Evolutionary conservation across 2,888 invertebrate genomes (phyloP).

Genomic region (Hofmannophila pseudospretella): DNA sequence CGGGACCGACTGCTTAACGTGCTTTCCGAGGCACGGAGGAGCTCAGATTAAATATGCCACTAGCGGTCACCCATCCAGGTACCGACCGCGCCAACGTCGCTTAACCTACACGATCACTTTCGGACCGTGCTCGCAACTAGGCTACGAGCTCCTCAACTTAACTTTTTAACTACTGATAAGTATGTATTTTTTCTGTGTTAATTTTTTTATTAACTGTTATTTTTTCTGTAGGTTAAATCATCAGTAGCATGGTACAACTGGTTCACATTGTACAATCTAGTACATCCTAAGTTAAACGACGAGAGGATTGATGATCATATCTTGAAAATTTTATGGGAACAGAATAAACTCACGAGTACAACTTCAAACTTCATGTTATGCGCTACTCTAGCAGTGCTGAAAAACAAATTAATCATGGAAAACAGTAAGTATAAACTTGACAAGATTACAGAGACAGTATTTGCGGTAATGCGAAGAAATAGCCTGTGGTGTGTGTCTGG

Average conservation of each 20-base stretch:
- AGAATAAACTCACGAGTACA: conserved; percentile 9
- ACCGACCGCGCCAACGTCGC: too few species aligned
- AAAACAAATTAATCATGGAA: conserved; percentile 23
- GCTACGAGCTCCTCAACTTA: too few species aligned
- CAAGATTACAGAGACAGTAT: too few species aligned
- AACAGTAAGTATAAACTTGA: conserved; percentile 32
- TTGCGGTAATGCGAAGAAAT: neutral
- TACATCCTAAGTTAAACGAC: conserved; percentile 20
- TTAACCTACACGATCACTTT: too few species aligned
- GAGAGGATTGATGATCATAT: conserved; percentile 22
- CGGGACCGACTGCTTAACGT: too few species aligned
- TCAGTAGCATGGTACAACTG: conserved; percentile 36
- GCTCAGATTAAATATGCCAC: too few species aligned
- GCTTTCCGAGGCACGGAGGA: too few species aligned
- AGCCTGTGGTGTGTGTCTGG: neutral
- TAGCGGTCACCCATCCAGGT: too few species aligned
- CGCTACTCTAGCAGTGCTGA: conserved; percentile 31
- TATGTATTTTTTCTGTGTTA: too few species aligned
- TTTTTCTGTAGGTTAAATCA: conserved; percentile 33
- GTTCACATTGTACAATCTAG: conserved; percentile 24
- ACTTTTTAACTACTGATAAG: too few species aligned
- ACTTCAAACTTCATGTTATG: conserved; percentile 30
- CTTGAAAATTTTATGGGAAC: conserved; percentile 13
- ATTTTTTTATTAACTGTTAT: neutral
- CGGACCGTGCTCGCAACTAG: too few species aligned